Evolutionary conservation across 1,140 invertebrate genomes (phyloP), one percentile per base, ranked within the genome.

Genomic region (Panagrolaimus sp.): DNA sequence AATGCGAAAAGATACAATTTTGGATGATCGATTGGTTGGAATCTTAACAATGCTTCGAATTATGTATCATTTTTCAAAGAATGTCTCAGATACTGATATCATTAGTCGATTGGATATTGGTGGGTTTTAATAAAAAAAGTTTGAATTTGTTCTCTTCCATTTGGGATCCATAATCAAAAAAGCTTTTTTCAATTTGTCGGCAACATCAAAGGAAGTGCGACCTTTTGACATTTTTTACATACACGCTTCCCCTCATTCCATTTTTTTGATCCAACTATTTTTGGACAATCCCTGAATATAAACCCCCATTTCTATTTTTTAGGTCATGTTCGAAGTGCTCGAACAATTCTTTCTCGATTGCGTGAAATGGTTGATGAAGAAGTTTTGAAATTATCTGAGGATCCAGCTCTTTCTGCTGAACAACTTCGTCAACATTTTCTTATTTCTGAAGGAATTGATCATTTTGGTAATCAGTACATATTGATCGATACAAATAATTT

Each of bases 1-100:
- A 21, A 58, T 58, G 52, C 15, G 52, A 12, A 58, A 58, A 21
- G 52, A 58, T 14, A 58, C 52, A 21, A 28, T 58, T 0, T n/a
- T 58, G 10, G 52, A 58, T 58, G 52, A 58, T 24, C 52, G 52
- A 12, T n/a, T 58, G 10, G 52, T 58, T 28, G 52, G 52, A 4
- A 58, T 58, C 17, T 58, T 58, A 24, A 58, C 52, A 4, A 58
- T 58, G 52, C 52, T 58, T 21, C 52, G 52, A 58, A 58, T 58
- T 12, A 58, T 58, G 52, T 58, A 26, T 28, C 52, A 58, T 28
- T 58, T 58, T 21, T 58, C 52, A 21, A 21, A 58, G 10, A 26
- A 28, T 28, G 52, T 58, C 17, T 28, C 52, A 4, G 52, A 58
- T 58, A n/a, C 52, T 28, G 52, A 58, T 1, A 58, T 58, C 17